These are phyloP conservation scores for Cylloceria caligata DNA, from an alignment of 2,888 invertebrate species.

Conservation along the genomic window DNA sequence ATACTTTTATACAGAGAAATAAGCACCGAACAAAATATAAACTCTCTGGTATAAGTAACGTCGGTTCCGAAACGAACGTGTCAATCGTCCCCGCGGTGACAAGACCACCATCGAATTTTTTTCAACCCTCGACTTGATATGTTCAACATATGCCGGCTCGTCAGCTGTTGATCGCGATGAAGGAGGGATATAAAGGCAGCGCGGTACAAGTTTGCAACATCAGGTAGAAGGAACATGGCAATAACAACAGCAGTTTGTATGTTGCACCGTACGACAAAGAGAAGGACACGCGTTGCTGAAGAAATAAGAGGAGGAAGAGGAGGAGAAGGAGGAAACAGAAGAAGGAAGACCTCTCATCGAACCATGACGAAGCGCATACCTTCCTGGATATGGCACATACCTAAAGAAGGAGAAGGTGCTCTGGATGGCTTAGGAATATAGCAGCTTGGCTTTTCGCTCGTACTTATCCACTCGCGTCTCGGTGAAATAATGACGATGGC, in stretches of 20 bases:
- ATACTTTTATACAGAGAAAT: slow-evolving; percentile 12
- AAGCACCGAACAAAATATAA: slow-evolving; percentile 45
- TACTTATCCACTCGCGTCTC: background rate
- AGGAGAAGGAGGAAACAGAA: slow-evolving; percentile 39
- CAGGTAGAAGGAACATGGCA: background rate
- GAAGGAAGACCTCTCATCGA: slow-evolving; percentile 72
- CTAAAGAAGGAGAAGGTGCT: slow-evolving; percentile 66
- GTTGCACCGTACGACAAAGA: slow-evolving; percentile 25
- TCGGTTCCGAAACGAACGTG: slow-evolving; percentile 51
- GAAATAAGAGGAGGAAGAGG: slow-evolving; percentile 24
- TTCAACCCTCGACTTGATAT: slow-evolving; percentile 4
- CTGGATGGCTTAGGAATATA: slow-evolving; percentile 53
- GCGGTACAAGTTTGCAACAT: slow-evolving; percentile 10
- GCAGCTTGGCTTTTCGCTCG: slow-evolving; percentile 9
- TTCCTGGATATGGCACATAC: slow-evolving; percentile 75
- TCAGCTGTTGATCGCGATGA: slow-evolving; percentile 52
- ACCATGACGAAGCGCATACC: slow-evolving; percentile 80
- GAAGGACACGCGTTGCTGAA: slow-evolving; percentile 22
- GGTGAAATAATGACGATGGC: slow-evolving; percentile 32
- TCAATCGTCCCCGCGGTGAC: slow-evolving; percentile 52
- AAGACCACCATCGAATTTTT: slow-evolving; percentile 15
- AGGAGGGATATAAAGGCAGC: slow-evolving; percentile 2
- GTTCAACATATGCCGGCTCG: slow-evolving; percentile 56
- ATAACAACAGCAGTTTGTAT: slow-evolving; percentile 35
- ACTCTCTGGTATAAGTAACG: slow-evolving; percentile 51